Evolutionary conservation across 2,888 invertebrate genomes (phyloP).

Genomic region (Rhorus exstirpatorius): DNA sequence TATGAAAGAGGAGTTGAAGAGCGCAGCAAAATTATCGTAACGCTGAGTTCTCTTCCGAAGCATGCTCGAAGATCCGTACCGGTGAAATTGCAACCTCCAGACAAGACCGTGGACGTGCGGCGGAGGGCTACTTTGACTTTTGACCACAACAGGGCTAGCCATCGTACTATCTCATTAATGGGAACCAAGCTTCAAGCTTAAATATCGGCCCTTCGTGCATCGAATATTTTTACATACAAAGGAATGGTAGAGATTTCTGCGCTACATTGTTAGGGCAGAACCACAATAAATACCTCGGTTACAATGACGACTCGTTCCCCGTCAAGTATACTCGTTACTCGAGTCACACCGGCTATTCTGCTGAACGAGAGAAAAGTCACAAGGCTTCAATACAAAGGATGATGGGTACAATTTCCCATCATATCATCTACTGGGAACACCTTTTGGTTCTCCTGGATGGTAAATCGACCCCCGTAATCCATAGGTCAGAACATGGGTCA

Average conservation of each 20-base stretch:
- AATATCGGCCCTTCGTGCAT: not conserved
- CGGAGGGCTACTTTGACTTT: not conserved
- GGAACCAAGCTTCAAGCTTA: not conserved
- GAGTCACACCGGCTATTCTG: no score
- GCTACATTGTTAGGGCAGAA: no score
- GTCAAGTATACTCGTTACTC: no score
- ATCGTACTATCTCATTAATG: not conserved
- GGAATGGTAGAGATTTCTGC: no score
- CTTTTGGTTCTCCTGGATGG: no score
- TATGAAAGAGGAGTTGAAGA: not conserved
- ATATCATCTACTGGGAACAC: no score
- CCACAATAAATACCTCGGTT: not conserved
- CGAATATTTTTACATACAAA: not conserved
- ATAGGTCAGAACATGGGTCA: no score
- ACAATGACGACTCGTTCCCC: not conserved
- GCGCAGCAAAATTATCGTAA: constrained; percentile 20
- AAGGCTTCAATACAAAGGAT: no score
- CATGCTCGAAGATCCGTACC: not conserved
- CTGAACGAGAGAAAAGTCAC: no score
- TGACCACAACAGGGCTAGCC: constrained; percentile 1
- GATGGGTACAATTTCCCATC: no score
- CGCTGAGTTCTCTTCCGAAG: not conserved
- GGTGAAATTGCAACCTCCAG: not conserved
- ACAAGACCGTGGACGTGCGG: not conserved
- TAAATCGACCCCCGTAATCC: no score